Percentiles rank a stretch among this genome's conserved stretches.
Evolutionary conservation across 2,888 invertebrate species (phyloP).

Genomic region (Drosophila stalkeri): DNA sequence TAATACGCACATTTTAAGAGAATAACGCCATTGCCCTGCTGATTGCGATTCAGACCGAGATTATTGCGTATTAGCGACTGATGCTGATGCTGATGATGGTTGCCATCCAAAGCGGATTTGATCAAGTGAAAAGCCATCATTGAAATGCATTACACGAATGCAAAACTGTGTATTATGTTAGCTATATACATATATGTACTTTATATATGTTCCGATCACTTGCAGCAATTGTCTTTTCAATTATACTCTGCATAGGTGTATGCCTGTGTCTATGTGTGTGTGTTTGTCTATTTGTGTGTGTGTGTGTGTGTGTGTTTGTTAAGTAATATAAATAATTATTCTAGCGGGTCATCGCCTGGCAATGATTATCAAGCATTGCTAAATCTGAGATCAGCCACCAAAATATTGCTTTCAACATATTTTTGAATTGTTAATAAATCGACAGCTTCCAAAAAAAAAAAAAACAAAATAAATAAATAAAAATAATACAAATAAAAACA

Average conservation of each 20-base stretch:
- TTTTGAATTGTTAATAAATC: conserved; percentile 23
- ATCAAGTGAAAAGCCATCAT: conserved; percentile 83
- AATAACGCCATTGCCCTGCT: conserved; percentile 79
- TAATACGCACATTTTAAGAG: conserved; percentile 83
- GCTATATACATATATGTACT: neutral
- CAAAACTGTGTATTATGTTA: neutral
- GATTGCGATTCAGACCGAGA: conserved; percentile 64
- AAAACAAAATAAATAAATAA: neutral
- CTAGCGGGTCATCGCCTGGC: conserved; percentile 24
- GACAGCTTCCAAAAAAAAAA: neutral
- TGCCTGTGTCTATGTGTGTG: neutral
- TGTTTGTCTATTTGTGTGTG: neutral
- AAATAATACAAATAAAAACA: neutral
- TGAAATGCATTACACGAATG: conserved; percentile 34
- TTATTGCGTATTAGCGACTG: conserved; percentile 52
- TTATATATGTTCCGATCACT: conserved; percentile 3
- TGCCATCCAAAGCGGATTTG: conserved; percentile 82
- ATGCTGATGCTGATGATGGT: conserved; percentile 54
- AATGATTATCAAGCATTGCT: conserved; percentile 26
- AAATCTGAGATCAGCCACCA: conserved; percentile 37
- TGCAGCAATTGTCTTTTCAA: neutral
- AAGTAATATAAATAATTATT: conserved; percentile 4
- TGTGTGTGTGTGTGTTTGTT: conserved; percentile 4
- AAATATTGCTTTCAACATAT: conserved; percentile 7
- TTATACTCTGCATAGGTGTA: neutral